Evolutionary conservation across 2,113 vertebrate species (phyloP).

Genomic region (Poeciliopsis retropinna): DNA sequence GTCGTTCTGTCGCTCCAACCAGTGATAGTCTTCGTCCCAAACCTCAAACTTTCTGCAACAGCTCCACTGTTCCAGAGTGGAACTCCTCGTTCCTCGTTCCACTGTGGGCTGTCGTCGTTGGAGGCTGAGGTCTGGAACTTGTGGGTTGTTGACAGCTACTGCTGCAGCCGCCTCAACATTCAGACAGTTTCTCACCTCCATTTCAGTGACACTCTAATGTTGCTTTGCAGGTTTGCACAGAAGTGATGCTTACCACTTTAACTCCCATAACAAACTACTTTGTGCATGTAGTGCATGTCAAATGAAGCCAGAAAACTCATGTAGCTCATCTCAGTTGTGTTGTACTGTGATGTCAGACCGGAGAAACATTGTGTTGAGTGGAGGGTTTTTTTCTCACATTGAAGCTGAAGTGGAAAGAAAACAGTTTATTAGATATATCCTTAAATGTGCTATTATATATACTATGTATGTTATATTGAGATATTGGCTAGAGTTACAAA

Average conservation of each 20-base stretch:
- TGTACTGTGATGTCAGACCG: not conserved
- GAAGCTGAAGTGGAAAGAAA: not conserved
- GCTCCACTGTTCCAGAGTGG: too few relatives aligned
- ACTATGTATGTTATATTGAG: not conserved
- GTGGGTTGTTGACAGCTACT: not conserved
- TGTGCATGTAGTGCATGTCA: not conserved
- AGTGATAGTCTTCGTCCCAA: too few relatives aligned
- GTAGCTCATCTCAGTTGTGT: too few relatives aligned
- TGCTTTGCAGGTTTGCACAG: not conserved
- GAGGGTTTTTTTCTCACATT: not conserved
- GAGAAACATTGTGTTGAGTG: not conserved
- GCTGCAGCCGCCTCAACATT: not conserved
- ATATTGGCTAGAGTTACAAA: too few relatives aligned
- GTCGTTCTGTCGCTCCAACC: too few relatives aligned
- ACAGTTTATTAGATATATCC: constrained; percentile 2
- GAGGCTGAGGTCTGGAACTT: too few relatives aligned
- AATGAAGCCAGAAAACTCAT: not conserved
- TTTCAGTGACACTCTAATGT: not conserved
- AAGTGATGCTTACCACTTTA: not conserved
- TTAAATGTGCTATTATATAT: not conserved
- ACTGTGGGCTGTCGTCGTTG: too few relatives aligned
- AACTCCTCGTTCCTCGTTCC: too few relatives aligned
- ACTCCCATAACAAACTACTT: not conserved
- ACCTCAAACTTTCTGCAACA: too few relatives aligned
- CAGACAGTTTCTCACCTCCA: not conserved